Evolutionary conservation across 2,113 vertebrate species (phyloP), one percentile per base, ranked within the genome.

Genomic region (Oenanthe oenanthe): DNA sequence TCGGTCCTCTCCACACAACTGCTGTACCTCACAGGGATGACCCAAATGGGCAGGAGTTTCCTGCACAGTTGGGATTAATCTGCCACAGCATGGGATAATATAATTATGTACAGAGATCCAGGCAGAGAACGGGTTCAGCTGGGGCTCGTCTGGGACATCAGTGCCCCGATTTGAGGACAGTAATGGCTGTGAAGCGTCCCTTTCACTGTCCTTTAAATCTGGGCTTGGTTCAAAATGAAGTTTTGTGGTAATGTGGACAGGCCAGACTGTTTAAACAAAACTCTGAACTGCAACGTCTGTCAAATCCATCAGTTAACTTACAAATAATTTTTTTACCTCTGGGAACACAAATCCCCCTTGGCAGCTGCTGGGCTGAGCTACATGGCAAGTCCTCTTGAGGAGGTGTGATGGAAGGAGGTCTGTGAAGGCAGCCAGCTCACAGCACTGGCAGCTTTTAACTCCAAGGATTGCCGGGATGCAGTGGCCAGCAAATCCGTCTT

Each of bases 21-120:
- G 51, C 61, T 25, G 45, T 65, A 70, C 88, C 77, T 84, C 10
- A 6, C 54, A 80, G 73, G 57, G 77, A 73, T 63, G 67, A 93
- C 89, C 95, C 93, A 94, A 89, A 94, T 88, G 92, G 89, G 87
- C 71, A 91, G 91, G 89, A 94, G 94, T 93, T 97, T 97, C 92
- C 95, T 63, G 88, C 82, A 88, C 88, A 73, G 86, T 72, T 82
- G 84, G 84, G 83, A 85, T 94, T 93, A 95, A 89, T 88, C 96
- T 93, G 76, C 82, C 91, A 70, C 92, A 89, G 85, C 90, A 84
- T 81, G 62, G 65, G 92, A 87, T 77, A 85, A 91, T 76, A 95
- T 56, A 95, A 94, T 75, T 70, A 82, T 2, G 4, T 58, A 57
- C 63, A 80, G 90, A 92, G 75, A 93, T 60, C 51, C 63, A 81